These are phyloP conservation scores for Aviceda subcristata DNA, from an alignment of 2,113 vertebrate species.

Conservation along the genomic window DNA sequence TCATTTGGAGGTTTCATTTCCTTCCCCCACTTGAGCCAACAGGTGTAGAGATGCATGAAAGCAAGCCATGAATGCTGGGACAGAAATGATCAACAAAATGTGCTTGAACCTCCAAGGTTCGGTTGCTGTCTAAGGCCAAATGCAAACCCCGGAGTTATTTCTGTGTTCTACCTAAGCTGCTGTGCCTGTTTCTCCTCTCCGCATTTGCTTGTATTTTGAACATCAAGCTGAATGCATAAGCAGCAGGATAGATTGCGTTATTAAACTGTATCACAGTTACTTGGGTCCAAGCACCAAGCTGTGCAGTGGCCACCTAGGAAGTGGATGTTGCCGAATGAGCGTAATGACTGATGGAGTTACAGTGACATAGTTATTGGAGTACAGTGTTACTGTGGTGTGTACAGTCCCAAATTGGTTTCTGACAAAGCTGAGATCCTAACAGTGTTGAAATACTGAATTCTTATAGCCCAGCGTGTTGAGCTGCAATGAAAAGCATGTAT, in stretches of 20 bases:
- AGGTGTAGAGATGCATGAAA: background rate
- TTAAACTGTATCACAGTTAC: background rate
- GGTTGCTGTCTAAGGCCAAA: background rate
- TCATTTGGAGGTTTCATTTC: background rate
- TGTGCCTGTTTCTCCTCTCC: background rate
- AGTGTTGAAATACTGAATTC: background rate
- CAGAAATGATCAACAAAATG: background rate
- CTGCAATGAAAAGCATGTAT: background rate
- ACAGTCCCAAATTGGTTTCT: background rate
- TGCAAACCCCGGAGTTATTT: background rate
- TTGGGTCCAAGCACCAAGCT: background rate
- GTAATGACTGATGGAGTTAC: background rate
- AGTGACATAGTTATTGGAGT: background rate
- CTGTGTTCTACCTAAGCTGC: background rate
- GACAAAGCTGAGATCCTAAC: background rate
- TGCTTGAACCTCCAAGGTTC: background rate
- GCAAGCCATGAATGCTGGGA: background rate
- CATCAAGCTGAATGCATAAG: background rate
- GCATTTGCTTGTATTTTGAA: background rate
- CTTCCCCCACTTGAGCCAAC: background rate
- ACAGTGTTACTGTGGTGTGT: background rate
- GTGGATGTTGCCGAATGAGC: background rate
- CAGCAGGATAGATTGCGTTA: background rate
- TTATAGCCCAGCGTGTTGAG: background rate
- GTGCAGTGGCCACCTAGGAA: background rate